Evolutionary conservation across 2,888 invertebrate species (phyloP).

Genomic region (Apoda limacodes): DNA sequence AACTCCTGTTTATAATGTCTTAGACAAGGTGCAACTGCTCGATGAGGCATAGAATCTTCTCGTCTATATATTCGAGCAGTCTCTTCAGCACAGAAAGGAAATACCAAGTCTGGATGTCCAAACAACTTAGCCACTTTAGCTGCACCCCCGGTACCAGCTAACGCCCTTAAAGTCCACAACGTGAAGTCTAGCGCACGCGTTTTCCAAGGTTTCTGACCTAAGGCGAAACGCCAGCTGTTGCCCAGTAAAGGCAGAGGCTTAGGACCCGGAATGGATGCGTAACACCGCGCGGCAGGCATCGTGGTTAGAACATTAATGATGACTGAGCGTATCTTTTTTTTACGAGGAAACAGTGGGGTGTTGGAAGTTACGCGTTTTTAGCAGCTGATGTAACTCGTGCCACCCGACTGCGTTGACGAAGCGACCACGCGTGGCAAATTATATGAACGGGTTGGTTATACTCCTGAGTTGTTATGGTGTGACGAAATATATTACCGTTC

Average conservation of each 20-base stretch:
- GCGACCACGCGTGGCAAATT: too few species aligned
- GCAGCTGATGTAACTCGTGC: constrained; percentile 43
- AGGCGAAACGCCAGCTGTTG: constrained; percentile 85
- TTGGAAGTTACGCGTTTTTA: constrained; percentile 49
- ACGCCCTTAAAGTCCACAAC: constrained; percentile 56
- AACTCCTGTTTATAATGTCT: constrained; percentile 78
- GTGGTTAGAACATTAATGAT: constrained; percentile 39
- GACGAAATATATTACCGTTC: too few species aligned
- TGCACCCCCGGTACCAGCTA: constrained; percentile 63
- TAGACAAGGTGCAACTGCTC: constrained; percentile 80
- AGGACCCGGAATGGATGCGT: constrained; percentile 80
- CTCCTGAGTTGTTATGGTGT: too few species aligned
- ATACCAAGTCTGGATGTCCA: constrained; percentile 81
- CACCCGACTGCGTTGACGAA: constrained; percentile 34
- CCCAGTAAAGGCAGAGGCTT: constrained; percentile 79
- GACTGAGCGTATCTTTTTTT: constrained; percentile 30
- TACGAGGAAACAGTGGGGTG: constrained; percentile 39
- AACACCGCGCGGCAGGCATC: constrained; percentile 61
- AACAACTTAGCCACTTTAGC: constrained; percentile 76
- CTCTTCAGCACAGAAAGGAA: constrained; percentile 79
- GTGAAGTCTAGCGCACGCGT: constrained; percentile 68
- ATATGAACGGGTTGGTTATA: too few species aligned
- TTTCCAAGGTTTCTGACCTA: constrained; percentile 53
- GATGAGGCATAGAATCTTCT: constrained; percentile 77
- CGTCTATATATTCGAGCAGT: constrained; percentile 77